Conservation (phyloP, 1,140 invertebrate genomes). For the Drosophila pruinosa region DNA sequence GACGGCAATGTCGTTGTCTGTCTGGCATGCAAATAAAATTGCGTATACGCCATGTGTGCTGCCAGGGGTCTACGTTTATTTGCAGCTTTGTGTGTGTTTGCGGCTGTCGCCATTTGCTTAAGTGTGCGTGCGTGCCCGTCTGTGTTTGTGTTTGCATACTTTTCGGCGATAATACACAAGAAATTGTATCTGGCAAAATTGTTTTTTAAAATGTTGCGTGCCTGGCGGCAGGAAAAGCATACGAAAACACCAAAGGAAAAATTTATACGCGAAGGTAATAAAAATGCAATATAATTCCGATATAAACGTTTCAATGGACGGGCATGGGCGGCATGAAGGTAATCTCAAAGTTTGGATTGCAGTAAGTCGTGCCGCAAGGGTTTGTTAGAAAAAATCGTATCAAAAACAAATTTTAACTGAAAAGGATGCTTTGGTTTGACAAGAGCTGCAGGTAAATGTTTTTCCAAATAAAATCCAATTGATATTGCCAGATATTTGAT, state of each 20-base stretch:
- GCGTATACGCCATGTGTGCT: constrained; percentile 58
- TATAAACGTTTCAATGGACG: constrained; percentile 42
- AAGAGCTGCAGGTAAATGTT: not conserved
- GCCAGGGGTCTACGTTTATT: constrained; percentile 1
- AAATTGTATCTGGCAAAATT: constrained; percentile 75
- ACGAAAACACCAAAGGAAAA: constrained; percentile 9
- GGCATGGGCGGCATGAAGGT: not conserved
- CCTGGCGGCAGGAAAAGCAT: constrained; percentile 40
- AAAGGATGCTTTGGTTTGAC: not conserved
- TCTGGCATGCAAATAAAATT: constrained; percentile 72
- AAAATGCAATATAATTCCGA: constrained; percentile 79
- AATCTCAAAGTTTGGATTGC: constrained; percentile 62
- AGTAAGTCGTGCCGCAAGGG: constrained; percentile 11
- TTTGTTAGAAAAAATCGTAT: not conserved
- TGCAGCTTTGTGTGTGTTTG: constrained; percentile 23
- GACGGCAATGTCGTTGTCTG: constrained; percentile 31
- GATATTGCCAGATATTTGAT: not conserved
- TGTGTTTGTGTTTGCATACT: constrained; percentile 59
- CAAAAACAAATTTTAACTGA: constrained; percentile 1
- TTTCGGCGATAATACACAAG: constrained; percentile 68
- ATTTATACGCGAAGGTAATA: constrained; percentile 61
- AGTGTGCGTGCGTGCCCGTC: not conserved
- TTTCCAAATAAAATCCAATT: not conserved
- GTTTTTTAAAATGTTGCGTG: constrained; percentile 79
- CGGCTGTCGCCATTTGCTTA: constrained; percentile 12